Conservation (phyloP, 1,140 invertebrate genomes). For the Tribolium castaneum region DNA sequence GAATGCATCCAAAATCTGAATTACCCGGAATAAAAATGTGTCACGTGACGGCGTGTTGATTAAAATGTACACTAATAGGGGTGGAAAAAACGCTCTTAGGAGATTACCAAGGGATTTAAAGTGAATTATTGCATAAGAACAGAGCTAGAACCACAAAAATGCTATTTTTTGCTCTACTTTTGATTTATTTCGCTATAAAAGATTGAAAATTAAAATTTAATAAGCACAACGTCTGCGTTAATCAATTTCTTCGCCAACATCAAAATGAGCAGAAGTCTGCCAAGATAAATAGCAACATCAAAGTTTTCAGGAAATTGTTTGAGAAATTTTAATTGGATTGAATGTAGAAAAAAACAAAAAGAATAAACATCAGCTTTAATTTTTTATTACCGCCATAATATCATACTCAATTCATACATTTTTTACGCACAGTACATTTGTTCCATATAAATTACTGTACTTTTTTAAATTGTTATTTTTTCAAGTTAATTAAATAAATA, state of each 20-base stretch:
- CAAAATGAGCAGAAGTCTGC: background rate
- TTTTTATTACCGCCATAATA: background rate
- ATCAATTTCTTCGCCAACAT: background rate
- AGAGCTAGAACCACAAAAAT: background rate
- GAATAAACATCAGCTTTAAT: background rate
- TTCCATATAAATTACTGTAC: too few species aligned
- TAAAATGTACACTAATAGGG: background rate
- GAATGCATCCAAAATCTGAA: constrained; percentile 2
- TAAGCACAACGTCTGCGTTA: background rate
- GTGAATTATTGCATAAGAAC: background rate
- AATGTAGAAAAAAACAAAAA: background rate
- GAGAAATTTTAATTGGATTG: background rate
- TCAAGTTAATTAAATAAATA: too few species aligned
- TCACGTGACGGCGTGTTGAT: background rate
- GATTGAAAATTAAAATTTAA: background rate
- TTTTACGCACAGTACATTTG: background rate
- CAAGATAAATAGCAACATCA: background rate
- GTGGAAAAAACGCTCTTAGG: background rate
- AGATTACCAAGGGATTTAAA: background rate
- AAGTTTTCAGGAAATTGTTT: background rate
- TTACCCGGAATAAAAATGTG: background rate
- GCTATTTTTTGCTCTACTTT: background rate
- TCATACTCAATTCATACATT: background rate
- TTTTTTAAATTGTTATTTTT: too few species aligned
- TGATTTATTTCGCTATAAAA: background rate